phyloP scores from a whole-genome alignment of 2,888 invertebrate species.

The Sceliomorpha sp. region DNA sequence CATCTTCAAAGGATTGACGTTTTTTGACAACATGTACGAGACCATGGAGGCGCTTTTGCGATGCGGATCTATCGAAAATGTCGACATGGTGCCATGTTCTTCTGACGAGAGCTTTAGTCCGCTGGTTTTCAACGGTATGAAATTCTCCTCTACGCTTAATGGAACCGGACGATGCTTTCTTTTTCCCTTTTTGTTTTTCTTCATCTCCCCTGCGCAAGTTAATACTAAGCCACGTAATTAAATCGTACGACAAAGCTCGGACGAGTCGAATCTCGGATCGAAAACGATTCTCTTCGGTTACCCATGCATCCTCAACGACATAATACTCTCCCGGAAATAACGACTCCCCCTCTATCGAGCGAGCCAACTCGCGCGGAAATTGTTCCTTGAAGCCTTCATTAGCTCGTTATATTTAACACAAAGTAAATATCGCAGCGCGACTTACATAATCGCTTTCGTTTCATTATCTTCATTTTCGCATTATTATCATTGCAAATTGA shows the following conservation, averaged over 20 bases:
- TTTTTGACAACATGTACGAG: conserved; percentile 17
- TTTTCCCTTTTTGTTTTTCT: too few relatives aligned
- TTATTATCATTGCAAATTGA: too few relatives aligned
- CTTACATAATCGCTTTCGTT: too few relatives aligned
- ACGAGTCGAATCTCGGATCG: conserved; percentile 35
- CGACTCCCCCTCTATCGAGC: conserved; percentile 54
- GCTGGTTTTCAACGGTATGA: conserved; percentile 13
- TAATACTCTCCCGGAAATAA: conserved; percentile 68
- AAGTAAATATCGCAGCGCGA: conserved; percentile 13
- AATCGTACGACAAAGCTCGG: conserved; percentile 18
- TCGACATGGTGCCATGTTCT: conserved; percentile 8
- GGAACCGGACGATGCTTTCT: conserved; percentile 5
- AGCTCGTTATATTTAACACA: conserved; percentile 25
- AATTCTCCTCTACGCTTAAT: conserved; percentile 10
- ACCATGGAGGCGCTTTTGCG: conserved; percentile 19
- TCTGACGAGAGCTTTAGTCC: neutral
- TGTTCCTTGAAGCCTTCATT: conserved; percentile 57
- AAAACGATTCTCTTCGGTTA: conserved; percentile 56
- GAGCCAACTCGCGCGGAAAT: conserved; percentile 60
- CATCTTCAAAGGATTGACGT: conserved; percentile 15
- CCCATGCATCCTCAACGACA: conserved; percentile 58
- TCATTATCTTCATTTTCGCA: too few relatives aligned
- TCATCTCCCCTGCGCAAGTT: too few relatives aligned
- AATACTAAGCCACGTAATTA: too few relatives aligned
- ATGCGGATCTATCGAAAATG: conserved; percentile 32